phyloP scores from a whole-genome alignment of 2,888 invertebrate genomes.

The Cryptops parisi region DNA sequence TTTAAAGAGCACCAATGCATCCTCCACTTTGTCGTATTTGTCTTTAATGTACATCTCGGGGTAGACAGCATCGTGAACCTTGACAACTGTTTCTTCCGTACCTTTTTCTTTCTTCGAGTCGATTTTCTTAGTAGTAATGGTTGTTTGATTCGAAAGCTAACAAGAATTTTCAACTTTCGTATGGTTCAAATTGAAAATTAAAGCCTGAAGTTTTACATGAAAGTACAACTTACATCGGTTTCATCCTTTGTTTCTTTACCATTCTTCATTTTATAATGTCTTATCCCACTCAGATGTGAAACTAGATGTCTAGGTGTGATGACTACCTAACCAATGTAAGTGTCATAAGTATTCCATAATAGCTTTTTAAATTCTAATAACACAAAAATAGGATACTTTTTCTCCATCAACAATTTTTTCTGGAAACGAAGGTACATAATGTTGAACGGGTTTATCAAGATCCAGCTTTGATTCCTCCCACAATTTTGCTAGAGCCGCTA shows the following conservation, averaged over 20 bases:
- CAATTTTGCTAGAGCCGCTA: constrained; percentile 37
- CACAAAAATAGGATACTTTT: constrained; percentile 26
- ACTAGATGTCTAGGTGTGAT: constrained; percentile 40
- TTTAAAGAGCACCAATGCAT: constrained; percentile 39
- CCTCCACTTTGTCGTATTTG: constrained; percentile 23
- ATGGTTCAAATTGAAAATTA: too few species aligned
- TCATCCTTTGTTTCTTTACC: too few species aligned
- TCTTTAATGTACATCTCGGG: neutral
- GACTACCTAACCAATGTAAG: constrained; percentile 25
- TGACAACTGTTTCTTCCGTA: constrained; percentile 1
- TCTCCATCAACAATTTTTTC: constrained; percentile 35
- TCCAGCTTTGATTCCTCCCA: constrained; percentile 39
- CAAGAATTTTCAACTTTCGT: too few species aligned
- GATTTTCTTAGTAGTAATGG: too few species aligned
- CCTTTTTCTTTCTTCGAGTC: too few species aligned
- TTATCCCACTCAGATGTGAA: constrained; percentile 39
- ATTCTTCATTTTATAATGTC: constrained; percentile 36
- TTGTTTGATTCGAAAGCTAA: too few species aligned
- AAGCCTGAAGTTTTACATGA: too few species aligned
- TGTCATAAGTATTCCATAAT: neutral
- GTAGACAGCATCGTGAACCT: neutral
- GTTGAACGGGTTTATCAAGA: constrained; percentile 37
- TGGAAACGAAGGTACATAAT: constrained; percentile 40
- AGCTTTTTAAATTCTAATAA: too few species aligned
- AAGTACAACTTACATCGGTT: too few species aligned